Base-by-base conservation (phyloP, 2,888 invertebrate genomes). In the Luffia ferchaultella region DNA sequence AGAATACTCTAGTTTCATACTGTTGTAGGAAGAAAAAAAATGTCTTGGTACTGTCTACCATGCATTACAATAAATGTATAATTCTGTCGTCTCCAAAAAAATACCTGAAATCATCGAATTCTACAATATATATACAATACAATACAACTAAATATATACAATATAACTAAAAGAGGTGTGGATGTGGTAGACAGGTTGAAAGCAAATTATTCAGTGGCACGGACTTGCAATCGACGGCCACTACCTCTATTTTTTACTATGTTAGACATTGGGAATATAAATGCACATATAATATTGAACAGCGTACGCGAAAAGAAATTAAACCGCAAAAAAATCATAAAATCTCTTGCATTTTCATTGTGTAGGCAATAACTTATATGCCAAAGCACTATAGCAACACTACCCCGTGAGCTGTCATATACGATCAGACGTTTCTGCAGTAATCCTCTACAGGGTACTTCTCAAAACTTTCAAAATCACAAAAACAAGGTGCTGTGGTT, bases 91-190 rank as follows among this genome's bases (percentile, higher is more conserved):
- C 18, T 16, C 43, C 44, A 47, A 53, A 42, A 43, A 42, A 7
- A 52, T 53, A 43, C 49, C 53, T 0, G 53, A 58, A 49, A 54
- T 58, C 45, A 53, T 44, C n/a, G 53, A 53, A 2, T 54, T 49
- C 52, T 55, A 57, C 48, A 54, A n/a, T n/a, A n/a, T n/a, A n/a
- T n/a, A n/a, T n/a, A n/a, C n/a, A n/a, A n/a, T n/a, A n/a, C n/a
- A n/a, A n/a, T n/a, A n/a, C n/a, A n/a, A n/a, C n/a, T n/a, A n/a
- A n/a, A n/a, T n/a, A n/a, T n/a, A n/a, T n/a, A n/a, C n/a, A n/a
- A 57, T 7, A 43, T 1, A 16, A 56, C 51, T 1, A 54, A 54
- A 50, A 7, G 51, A 55, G 41, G 57, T 54, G 20, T 30, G 20
- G 20, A 3, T 30, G 30, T 30, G 3, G 30, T 30, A 12, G 12